Evolutionary conservation across 2,888 invertebrate genomes (phyloP), one percentile per base, ranked within the genome.

Genomic region (Sipunculus nudus): DNA sequence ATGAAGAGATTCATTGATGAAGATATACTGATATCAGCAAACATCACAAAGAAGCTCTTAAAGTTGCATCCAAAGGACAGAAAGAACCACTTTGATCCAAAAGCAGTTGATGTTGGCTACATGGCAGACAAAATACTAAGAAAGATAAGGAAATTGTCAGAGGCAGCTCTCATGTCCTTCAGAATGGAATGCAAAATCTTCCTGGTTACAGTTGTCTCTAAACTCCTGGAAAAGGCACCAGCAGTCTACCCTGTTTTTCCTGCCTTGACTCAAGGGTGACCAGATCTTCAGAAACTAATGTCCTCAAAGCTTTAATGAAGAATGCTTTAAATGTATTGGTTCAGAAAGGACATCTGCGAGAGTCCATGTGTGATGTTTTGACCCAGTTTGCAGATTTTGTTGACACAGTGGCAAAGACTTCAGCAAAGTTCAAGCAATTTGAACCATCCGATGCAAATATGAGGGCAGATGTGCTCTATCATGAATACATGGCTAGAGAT

Each of bases 61-160:
- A 32, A 46, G 10, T 31, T 59, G 6, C 52, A 59, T 50, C 32
- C 50, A 26, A 23, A 1, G 25, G 48, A 63, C 13, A 59, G 39
- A 26, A 29, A 38, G 5, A 54, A 52, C 23, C 50, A 50, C 2
- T 48, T 41, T 45, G 49, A 19, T 31, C 35, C 6, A 2, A 59
- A 52, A 13, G 32, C 50, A 19, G 23, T 59, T 39, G 59, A 59
- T 47, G 23, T 63, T 8, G 63, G 55, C 3, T 59, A 59, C 39
- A 31, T n/a, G n/a, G 52, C 46, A 47, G 41, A 49, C 3, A 49
- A 43, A 53, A 16, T 40, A n/a, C 4, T n/a, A n/a, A n/a, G n/a
- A n/a, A n/a, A n/a, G n/a, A n/a, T n/a, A n/a, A n/a, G n/a, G n/a
- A n/a, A n/a, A n/a, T n/a, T n/a, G n/a, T n/a, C n/a, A n/a, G n/a